Evolutionary conservation across 1,140 invertebrate genomes (phyloP).

Genomic region (Conus betulinus): DNA sequence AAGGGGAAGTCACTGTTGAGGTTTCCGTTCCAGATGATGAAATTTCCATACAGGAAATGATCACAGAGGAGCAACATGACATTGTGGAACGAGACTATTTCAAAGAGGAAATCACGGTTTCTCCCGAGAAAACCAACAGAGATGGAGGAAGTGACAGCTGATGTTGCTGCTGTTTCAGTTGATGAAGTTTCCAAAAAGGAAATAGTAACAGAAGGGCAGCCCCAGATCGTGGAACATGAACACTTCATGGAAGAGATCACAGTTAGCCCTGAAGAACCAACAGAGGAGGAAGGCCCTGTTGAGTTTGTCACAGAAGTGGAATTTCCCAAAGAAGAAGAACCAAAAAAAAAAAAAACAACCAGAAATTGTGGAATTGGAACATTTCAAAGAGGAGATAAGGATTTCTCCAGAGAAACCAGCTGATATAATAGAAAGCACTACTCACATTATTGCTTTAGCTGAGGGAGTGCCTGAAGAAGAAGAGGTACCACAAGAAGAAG

Average conservation of each 20-base stretch:
- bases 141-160: conserved; percentile 24
- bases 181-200: conserved; percentile 11
- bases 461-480: conserved; percentile 1
- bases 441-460: not conserved
- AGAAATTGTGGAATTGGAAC: not conserved
- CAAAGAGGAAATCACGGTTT: conserved; percentile 6
- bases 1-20: not conserved
- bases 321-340: too few relatives aligned
- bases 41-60: not conserved
- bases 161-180: not conserved
- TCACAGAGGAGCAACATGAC: not conserved
- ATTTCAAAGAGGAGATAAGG: conserved; percentile 11
- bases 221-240: too few relatives aligned
- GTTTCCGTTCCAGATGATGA: not conserved
- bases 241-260: too few relatives aligned
- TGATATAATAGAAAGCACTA: not conserved
- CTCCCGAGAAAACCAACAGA: conserved; percentile 26
- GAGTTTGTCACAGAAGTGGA: too few relatives aligned
- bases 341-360: too few relatives aligned
- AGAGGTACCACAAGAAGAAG: not conserved
- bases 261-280: not conserved
- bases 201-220: not conserved
- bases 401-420: not conserved
- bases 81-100: not conserved
- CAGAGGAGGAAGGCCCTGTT: conserved; percentile 17